Percentiles rank a stretch among this genome's conserved stretches.
These are phyloP conservation scores for Macquaria australasica DNA, from an alignment of 2,113 vertebrate species.

Conservation along the genomic window DNA sequence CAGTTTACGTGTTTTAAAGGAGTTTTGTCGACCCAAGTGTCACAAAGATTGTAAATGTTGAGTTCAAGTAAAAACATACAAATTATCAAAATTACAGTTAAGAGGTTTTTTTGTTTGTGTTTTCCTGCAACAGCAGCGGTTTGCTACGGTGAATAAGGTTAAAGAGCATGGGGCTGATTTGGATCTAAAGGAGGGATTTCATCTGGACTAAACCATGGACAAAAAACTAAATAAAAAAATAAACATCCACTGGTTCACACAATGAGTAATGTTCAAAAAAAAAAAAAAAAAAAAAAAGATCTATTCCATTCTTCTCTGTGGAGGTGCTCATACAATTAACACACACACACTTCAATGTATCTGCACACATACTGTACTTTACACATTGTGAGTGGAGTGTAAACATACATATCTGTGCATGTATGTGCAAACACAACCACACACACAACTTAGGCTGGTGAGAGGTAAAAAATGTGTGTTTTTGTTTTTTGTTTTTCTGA, in stretches of 20 bases:
- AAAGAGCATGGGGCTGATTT: conserved; percentile 40
- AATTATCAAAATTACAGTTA: conserved; percentile 60
- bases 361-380: conserved; percentile 75
- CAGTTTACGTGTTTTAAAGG: conserved; percentile 22
- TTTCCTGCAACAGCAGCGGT: conserved; percentile 62
- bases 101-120: conserved; percentile 42
- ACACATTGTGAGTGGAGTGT: conserved; percentile 74
- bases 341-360: conserved; percentile 55
- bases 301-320: conserved; percentile 63
- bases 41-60: conserved; percentile 53
- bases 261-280: conserved; percentile 55
- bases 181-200: conserved; percentile 52
- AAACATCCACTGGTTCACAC: conserved; percentile 61
- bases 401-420: conserved; percentile 75
- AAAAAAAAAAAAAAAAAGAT: conserved; percentile 29
- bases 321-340: conserved; percentile 68
- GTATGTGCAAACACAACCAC: conserved; percentile 68
- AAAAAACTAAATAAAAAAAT: conserved; percentile 26
- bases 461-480: conserved; percentile 73
- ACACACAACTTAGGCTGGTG: conserved; percentile 80
- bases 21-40: conserved; percentile 44
- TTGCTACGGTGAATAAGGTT: conserved; percentile 64
- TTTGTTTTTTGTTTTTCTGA: conserved; percentile 15
- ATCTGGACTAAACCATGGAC: conserved; percentile 44
- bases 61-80: conserved; percentile 73